Base-by-base conservation (phyloP, 2,888 invertebrate genomes). In the Drosophila subquinaria region DNA sequence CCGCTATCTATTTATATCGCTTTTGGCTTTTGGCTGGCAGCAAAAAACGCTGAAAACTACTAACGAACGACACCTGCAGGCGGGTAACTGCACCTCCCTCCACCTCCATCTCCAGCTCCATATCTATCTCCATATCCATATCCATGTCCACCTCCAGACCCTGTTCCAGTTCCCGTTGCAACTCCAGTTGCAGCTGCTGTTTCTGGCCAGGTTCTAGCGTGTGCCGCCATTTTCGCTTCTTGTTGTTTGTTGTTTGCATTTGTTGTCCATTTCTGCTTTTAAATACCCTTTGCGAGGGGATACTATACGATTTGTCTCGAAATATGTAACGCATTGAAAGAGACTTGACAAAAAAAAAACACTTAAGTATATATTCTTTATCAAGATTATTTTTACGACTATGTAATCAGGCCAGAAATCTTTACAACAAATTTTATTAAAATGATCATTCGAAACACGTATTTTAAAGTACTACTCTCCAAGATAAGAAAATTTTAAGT, bases 1-100 rank as follows among this genome's bases (percentile, higher is more conserved):
- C 69, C 66, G 89, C 87, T 85, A 85, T 85, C 84, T 88, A 87
- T 85, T 85, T 88, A 89, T 88, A 84, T 84, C 84, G 84, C 69
- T 82, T 86, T 88, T 88, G 82, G 88, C 88, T 85, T 86, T 88
- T 85, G 61, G 73, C 74, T 82, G 82, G 75, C 65, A 69, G 82
- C 51, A 48, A 66, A 62, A 85, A 86, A 86, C 82, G 78, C 79
- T 78, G 87, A 89, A 89, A 88, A 82, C 74, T 82, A 73, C 85
- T 87, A 87, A 87, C 89, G 81, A 82, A 87, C 83, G 82, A 87
- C 84, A 86, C 89, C 87, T 84, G 84, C 77, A 73, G 73, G 69
- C 67, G 73, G 72, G 72, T 69, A 56, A 50, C 51, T 42, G 56
- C 35, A 55, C 59, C 48, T 48, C 55, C 52, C 51, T 42, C 52